phyloP scores from a whole-genome alignment of 2,888 invertebrate species.

The Apotomis capreana region DNA sequence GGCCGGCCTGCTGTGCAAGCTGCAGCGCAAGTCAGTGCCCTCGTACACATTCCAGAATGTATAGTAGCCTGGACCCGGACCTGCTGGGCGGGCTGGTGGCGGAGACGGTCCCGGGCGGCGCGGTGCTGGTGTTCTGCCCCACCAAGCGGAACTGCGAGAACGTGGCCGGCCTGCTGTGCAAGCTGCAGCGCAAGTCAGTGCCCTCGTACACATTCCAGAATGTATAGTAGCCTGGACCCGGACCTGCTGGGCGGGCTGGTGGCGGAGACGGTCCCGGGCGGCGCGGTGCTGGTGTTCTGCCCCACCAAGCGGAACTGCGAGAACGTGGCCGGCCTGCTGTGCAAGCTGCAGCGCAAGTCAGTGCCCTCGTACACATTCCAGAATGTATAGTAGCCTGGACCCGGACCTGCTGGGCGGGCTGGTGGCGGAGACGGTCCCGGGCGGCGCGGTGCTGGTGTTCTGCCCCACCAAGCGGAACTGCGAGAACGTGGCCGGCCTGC shows the following conservation, averaged over 20 bases:
- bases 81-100: constrained; percentile 89
- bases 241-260: constrained; percentile 91
- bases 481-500: constrained; percentile 92
- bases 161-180: constrained; percentile 90
- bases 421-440: constrained; percentile 91
- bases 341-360: constrained; percentile 81
- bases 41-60: not conserved
- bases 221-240: too few species aligned
- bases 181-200: constrained; percentile 79
- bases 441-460: constrained; percentile 93
- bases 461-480: constrained; percentile 97
- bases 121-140: constrained; percentile 96
- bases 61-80: too few species aligned
- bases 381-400: too few species aligned
- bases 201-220: not conserved
- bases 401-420: constrained; percentile 90
- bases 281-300: constrained; percentile 95
- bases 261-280: constrained; percentile 89
- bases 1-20: constrained; percentile 88
- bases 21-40: constrained; percentile 76
- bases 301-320: constrained; percentile 96
- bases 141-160: constrained; percentile 96
- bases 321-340: constrained; percentile 91
- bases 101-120: constrained; percentile 90
- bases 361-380: constrained; percentile 52